Conservation (phyloP, 2,113 vertebrate genomes). For the Cyrtonyx montezumae region DNA sequence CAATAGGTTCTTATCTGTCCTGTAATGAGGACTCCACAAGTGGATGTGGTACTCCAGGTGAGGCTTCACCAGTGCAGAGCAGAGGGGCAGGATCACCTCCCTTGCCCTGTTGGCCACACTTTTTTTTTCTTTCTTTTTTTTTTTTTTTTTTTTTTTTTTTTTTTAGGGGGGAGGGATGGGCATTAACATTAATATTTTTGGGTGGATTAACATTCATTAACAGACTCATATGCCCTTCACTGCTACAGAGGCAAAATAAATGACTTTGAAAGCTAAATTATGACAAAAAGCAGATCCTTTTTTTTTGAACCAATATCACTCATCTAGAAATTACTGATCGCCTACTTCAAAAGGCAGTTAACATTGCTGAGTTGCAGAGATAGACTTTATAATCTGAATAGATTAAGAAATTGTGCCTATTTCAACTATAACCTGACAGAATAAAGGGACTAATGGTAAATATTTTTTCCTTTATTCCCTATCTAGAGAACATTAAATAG, state of each 20-base stretch:
- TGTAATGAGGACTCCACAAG: too few relatives aligned
- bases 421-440: background rate
- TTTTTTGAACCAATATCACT: background rate
- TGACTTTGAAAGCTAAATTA: background rate
- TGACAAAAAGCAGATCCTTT: background rate
- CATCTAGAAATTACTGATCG: background rate
- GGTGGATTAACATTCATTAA: background rate
- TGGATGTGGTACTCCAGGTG: too few relatives aligned
- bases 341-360: background rate
- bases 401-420: background rate
- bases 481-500: background rate
- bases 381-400: background rate
- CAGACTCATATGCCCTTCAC: background rate
- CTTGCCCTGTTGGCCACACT: too few relatives aligned
- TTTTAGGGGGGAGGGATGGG: too few relatives aligned
- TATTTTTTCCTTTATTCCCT: too few relatives aligned
- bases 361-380: background rate
- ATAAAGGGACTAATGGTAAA: background rate
- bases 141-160: too few relatives aligned
- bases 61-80: too few relatives aligned
- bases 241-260: background rate
- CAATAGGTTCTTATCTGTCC: too few relatives aligned
- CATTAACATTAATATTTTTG: too few relatives aligned
- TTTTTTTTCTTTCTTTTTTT: too few relatives aligned
- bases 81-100: too few relatives aligned